Evolutionary conservation across 1,140 invertebrate genomes (phyloP).

Genomic region (Drosophila melanogaster): DNA sequence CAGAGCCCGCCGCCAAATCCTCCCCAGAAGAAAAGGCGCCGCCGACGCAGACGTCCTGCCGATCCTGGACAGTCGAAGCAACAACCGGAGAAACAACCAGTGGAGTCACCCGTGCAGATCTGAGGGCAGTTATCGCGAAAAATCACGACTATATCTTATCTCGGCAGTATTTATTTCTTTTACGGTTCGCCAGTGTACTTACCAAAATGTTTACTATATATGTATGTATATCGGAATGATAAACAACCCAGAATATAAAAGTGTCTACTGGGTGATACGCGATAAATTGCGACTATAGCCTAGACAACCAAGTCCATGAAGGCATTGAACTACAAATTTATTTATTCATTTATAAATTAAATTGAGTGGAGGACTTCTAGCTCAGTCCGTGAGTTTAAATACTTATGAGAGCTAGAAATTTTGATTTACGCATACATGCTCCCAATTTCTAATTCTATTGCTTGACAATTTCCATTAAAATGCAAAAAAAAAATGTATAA

Average conservation of each 20-base stretch:
- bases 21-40: conserved; percentile 60
- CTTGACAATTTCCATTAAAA: too few relatives aligned
- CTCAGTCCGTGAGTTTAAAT: too few relatives aligned
- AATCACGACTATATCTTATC: conserved; percentile 62
- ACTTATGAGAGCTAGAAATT: too few relatives aligned
- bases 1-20: conserved; percentile 72
- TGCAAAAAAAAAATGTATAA: too few relatives aligned
- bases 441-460: conserved; percentile 19
- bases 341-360: too few relatives aligned
- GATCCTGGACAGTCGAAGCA: conserved; percentile 36
- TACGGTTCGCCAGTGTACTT: conserved; percentile 31
- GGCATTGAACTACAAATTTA: not conserved
- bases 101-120: conserved; percentile 75
- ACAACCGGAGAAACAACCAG: conserved; percentile 44
- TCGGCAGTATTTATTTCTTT: conserved; percentile 55
- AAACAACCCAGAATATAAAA: conserved; percentile 48
- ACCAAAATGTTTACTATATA: conserved; percentile 21
- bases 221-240: conserved; percentile 22
- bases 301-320: conserved; percentile 1
- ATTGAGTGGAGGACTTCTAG: too few relatives aligned
- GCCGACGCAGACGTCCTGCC: conserved; percentile 50
- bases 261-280: conserved; percentile 27
- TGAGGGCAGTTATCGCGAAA: conserved; percentile 29
- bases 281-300: conserved; percentile 26
- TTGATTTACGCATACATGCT: too few relatives aligned